Evolutionary conservation across 2,888 invertebrate species (phyloP).

Genomic region (Melipona bicolor): DNA sequence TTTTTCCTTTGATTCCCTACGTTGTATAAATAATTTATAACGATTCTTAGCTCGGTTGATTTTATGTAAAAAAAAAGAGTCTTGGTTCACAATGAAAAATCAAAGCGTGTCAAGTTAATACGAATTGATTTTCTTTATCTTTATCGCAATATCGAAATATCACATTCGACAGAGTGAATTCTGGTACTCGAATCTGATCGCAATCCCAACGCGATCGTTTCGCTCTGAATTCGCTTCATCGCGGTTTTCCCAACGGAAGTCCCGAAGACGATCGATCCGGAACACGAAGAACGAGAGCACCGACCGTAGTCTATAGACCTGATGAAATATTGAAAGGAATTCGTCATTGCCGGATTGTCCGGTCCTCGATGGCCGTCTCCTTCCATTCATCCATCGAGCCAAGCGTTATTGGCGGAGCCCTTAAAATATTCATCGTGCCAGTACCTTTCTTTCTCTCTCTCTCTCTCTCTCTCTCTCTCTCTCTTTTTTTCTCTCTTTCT

Average conservation of each 20-base stretch:
- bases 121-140: not conserved
- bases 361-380: constrained; percentile 39
- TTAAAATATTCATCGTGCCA: constrained; percentile 73
- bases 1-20: not conserved
- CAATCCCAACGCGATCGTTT: constrained; percentile 1
- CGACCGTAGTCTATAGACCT: constrained; percentile 66
- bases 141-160: not conserved
- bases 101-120: too few relatives aligned
- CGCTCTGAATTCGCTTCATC: constrained; percentile 28
- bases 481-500: not conserved
- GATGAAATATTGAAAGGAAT: constrained; percentile 77
- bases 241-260: constrained; percentile 32
- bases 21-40: not conserved
- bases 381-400: constrained; percentile 64
- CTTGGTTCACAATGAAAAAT: not conserved
- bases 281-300: constrained; percentile 36
- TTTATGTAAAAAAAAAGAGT: not conserved
- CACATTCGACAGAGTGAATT: not conserved
- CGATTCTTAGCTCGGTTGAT: not conserved
- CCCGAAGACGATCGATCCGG: constrained; percentile 47
- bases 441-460: constrained; percentile 2
- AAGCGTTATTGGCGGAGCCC: constrained; percentile 52
- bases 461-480: not conserved
- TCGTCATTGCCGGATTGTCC: constrained; percentile 76
- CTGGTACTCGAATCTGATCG: not conserved